A percentile compares a stretch with the other conserved stretches of the same genome.
These are phyloP conservation scores for Indicator maculatus DNA, from an alignment of 2,113 vertebrate species.

Conservation along the genomic window DNA sequence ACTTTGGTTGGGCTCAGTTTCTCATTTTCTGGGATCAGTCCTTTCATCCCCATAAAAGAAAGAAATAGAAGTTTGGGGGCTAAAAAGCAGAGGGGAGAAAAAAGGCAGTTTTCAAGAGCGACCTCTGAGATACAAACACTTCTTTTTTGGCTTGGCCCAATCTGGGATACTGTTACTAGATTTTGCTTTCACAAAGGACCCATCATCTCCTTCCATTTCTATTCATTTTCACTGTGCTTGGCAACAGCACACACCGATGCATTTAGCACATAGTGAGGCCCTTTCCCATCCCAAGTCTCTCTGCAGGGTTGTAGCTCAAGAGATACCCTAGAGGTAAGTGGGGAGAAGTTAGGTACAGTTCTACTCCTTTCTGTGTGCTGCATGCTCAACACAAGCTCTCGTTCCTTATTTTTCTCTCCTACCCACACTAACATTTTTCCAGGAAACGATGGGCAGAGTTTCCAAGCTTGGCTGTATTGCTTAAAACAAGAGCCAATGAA, in stretches of 20 bases:
- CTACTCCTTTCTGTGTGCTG: background rate
- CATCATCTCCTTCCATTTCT: background rate
- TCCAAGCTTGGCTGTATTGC: background rate
- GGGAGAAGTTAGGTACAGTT: background rate
- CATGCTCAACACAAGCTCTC: rapidly evolving
- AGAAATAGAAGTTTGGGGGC: background rate
- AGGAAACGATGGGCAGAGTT: background rate
- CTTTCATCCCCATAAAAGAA: background rate
- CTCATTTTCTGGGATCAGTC: background rate
- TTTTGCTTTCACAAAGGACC: background rate
- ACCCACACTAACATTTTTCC: background rate
- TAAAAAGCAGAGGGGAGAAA: background rate
- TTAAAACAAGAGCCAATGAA: background rate
- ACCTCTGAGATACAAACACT: background rate
- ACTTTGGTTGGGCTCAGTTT: background rate
- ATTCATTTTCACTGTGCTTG: background rate
- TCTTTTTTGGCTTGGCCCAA: background rate
- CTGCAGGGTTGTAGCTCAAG: background rate
- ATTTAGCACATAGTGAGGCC: background rate
- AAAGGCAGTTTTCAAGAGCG: background rate
- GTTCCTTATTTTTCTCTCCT: background rate
- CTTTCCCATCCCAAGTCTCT: background rate
- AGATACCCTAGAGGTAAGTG: background rate
- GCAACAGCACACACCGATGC: background rate
- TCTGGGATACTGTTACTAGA: background rate